Evolutionary conservation across 2,113 vertebrate species (phyloP).

Genomic region (Antechinus stuartii): DNA sequence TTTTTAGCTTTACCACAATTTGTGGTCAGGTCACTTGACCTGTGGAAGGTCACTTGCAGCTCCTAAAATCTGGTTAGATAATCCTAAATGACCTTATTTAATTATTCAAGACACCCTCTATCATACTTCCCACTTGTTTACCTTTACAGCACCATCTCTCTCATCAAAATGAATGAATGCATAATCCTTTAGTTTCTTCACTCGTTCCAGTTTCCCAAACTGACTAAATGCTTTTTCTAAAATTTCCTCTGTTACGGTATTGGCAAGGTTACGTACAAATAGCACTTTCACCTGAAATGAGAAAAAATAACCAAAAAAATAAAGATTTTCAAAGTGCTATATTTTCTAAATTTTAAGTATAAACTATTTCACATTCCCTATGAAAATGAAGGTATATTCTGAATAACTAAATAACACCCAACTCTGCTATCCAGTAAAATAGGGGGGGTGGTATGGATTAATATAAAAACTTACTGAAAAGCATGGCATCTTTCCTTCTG

Average conservation of each 20-base stretch:
- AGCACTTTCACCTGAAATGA: conserved; percentile 94
- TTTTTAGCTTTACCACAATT: neutral
- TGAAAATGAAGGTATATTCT: neutral
- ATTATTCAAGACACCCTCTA: conserved; percentile 7
- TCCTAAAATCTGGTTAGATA: conserved; percentile 3
- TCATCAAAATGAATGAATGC: conserved; percentile 99
- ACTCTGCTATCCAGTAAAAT: neutral
- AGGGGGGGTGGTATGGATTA: neutral
- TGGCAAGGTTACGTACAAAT: conserved; percentile 97
- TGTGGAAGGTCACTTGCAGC: neutral
- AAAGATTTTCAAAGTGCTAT: conserved; percentile 28
- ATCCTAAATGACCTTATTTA: neutral
- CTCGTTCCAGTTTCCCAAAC: conserved; percentile 96
- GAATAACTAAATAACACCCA: neutral
- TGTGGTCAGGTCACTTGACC: too few relatives aligned
- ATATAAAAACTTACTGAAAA: neutral
- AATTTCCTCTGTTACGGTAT: conserved; percentile 96
- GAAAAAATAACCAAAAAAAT: conserved; percentile 17
- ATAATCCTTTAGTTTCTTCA: conserved; percentile 99
- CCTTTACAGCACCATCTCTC: conserved; percentile 96
- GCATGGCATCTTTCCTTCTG: neutral
- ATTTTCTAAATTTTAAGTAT: conserved; percentile 35
- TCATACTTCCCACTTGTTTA: conserved; percentile 72
- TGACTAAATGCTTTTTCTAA: conserved; percentile 96
- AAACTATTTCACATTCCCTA: neutral